Percentiles rank a stretch among this genome's conserved stretches.
phyloP scores from a whole-genome alignment of 2,888 invertebrate genomes.

The Drosophila cognata region DNA sequence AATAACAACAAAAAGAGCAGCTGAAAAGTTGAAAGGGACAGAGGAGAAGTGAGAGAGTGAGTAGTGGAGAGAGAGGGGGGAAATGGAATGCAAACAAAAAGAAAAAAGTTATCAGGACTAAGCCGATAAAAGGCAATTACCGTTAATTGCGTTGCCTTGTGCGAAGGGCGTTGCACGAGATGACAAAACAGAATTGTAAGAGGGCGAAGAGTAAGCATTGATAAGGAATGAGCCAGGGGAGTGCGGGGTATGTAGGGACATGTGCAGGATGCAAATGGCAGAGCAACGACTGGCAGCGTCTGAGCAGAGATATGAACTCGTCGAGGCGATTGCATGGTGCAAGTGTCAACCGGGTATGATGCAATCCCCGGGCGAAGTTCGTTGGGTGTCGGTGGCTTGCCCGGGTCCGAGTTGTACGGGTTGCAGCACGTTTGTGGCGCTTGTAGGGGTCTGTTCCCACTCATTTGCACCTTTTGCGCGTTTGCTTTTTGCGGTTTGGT shows the following conservation, averaged over 20 bases:
- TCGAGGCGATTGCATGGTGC: conserved; percentile 39
- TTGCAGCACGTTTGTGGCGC: conserved; percentile 34
- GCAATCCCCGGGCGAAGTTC: conserved; percentile 6
- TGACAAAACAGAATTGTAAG: conserved; percentile 53
- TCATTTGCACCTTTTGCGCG: conserved; percentile 82
- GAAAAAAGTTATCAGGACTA: conserved; percentile 78
- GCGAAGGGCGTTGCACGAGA: conserved; percentile 46
- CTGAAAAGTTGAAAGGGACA: conserved; percentile 20
- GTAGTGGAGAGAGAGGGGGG: background rate
- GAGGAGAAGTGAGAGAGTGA: background rate
- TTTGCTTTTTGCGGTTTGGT: conserved; percentile 69
- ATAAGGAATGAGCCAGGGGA: conserved; percentile 5
- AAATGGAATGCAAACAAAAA: conserved; percentile 35
- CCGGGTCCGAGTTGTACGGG: conserved; percentile 20
- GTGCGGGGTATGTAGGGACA: conserved; percentile 24
- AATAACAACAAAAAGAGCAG: conserved; percentile 52
- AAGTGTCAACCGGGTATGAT: conserved; percentile 24
- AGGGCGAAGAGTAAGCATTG: conserved; percentile 33
- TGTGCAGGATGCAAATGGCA: conserved; percentile 73
- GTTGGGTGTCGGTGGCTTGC: conserved; percentile 21
- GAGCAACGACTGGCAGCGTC: conserved; percentile 23
- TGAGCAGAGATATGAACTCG: conserved; percentile 73
- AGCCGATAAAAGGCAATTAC: conserved; percentile 81
- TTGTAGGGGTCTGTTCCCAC: conserved; percentile 34
- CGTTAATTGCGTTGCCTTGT: conserved; percentile 79